phyloP scores from a whole-genome alignment of 2,113 vertebrate genomes.

The Hyla sarda region DNA sequence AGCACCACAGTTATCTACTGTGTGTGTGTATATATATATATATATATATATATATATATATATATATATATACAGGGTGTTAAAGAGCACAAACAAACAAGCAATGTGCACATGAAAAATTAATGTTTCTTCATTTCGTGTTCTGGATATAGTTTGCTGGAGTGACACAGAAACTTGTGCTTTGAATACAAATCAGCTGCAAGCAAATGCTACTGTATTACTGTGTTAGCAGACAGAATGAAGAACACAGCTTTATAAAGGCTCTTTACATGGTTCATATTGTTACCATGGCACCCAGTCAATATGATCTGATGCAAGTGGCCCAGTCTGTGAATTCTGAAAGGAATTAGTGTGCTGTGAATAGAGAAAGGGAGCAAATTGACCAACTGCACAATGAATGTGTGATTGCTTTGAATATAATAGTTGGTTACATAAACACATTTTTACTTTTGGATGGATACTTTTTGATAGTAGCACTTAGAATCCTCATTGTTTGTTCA shows the following conservation, averaged over 20 bases:
- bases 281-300: conserved; percentile 60
- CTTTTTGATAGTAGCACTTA: conserved; percentile 57
- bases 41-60: too few species aligned
- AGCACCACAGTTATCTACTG: not conserved
- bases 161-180: conserved; percentile 54
- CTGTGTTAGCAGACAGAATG: conserved; percentile 55
- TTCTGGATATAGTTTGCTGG: conserved; percentile 55
- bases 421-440: conserved; percentile 59
- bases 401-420: conserved; percentile 59
- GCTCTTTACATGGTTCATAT: conserved; percentile 56
- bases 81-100: conserved; percentile 32
- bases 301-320: conserved; percentile 60
- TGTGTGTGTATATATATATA: too few species aligned
- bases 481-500: conserved; percentile 54
- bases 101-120: conserved; percentile 49
- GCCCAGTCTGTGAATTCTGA: conserved; percentile 56
- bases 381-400: conserved; percentile 59
- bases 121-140: conserved; percentile 52
- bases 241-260: conserved; percentile 57
- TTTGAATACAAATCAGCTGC: conserved; percentile 56
- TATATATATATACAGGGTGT: not conserved
- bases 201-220: conserved; percentile 56
- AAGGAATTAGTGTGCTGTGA: conserved; percentile 57
- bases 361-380: conserved; percentile 57
- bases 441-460: conserved; percentile 60